Conservation (phyloP, 2,888 invertebrate species). For the Ptychoptera contaminata region DNA sequence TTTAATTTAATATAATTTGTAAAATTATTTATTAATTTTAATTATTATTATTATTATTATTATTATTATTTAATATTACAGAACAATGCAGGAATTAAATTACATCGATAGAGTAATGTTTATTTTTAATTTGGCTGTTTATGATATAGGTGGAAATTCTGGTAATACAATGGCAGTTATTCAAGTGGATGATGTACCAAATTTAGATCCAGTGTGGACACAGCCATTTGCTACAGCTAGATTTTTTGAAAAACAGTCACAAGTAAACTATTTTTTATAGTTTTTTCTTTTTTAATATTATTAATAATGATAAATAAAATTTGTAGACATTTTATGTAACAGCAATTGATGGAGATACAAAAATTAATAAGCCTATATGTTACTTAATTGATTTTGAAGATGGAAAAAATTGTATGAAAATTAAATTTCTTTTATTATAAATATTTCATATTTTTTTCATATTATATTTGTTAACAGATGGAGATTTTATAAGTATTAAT, state of each 20-base stretch:
- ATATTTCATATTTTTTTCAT: background rate
- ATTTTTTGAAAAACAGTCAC: constrained; percentile 36
- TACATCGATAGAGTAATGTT: constrained; percentile 36
- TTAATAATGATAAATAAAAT: constrained; percentile 1
- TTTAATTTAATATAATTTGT: no score
- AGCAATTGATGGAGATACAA: constrained; percentile 47
- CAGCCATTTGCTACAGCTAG: constrained; percentile 38
- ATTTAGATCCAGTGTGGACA: constrained; percentile 42
- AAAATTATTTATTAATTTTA: background rate
- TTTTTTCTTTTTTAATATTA: constrained; percentile 1
- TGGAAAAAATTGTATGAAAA: no score
- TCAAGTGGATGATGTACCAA: constrained; percentile 40
- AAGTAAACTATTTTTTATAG: constrained; percentile 14
- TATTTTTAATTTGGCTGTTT: constrained; percentile 37
- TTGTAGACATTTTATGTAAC: constrained; percentile 29
- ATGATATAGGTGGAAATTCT: constrained; percentile 28
- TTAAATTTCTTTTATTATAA: no score
- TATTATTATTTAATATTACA: constrained; percentile 6
- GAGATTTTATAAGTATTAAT: constrained; percentile 12
- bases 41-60: background rate
- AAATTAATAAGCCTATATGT: constrained; percentile 36
- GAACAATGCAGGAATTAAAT: constrained; percentile 21
- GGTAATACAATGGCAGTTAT: constrained; percentile 33
- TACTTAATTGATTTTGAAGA: constrained; percentile 19
- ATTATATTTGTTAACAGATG: constrained; percentile 11